Evolutionary conservation across 2,888 invertebrate species (phyloP).

Genomic region (Protonemura montana): DNA sequence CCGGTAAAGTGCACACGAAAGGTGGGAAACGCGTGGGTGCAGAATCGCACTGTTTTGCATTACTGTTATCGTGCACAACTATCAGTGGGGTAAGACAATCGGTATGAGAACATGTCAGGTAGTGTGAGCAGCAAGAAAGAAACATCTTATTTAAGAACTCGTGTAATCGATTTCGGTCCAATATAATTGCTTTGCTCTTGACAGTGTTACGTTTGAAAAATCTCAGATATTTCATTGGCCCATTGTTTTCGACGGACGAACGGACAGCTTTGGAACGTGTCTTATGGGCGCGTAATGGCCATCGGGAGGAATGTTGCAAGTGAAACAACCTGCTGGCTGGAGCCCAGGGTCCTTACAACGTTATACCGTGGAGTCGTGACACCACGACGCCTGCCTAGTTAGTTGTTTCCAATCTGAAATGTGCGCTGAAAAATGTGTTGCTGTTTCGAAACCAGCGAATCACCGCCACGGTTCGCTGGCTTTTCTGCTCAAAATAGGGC

Average conservation of each 20-base stretch:
- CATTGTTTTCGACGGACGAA: neutral
- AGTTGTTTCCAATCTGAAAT: neutral
- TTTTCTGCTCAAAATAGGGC: constrained; percentile 12
- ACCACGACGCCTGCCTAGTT: neutral
- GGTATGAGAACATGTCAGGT: neutral
- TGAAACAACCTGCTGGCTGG: neutral
- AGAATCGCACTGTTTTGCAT: neutral
- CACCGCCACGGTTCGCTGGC: constrained; percentile 21
- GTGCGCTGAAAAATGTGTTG: neutral
- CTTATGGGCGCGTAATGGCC: neutral
- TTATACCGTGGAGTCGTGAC: neutral
- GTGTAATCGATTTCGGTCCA: neutral
- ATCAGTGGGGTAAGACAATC: neutral
- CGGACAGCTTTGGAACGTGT: neutral
- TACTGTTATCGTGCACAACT: neutral
- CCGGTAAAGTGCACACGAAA: neutral
- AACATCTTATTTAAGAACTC: neutral
- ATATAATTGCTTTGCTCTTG: neutral
- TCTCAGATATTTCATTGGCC: neutral
- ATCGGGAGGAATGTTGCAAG: neutral
- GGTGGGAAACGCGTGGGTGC: neutral
- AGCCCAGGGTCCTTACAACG: neutral
- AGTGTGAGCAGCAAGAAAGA: neutral
- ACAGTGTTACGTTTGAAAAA: neutral
- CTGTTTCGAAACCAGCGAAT: neutral